These are phyloP conservation scores for Notothenia coriiceps DNA, from an alignment of 2,113 vertebrate genomes.

Conservation along the genomic window DNA sequence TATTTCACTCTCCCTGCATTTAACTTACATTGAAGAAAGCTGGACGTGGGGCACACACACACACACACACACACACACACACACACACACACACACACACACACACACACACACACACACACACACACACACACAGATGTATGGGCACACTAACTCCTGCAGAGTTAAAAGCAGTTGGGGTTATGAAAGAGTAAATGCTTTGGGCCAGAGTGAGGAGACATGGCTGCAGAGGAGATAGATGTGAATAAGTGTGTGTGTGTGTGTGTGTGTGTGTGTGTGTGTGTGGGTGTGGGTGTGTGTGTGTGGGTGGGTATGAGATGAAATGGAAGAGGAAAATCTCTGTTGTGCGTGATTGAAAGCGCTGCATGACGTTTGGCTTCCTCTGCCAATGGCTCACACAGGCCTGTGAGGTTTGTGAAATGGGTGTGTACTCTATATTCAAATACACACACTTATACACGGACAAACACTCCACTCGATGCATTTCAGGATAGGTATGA, in stretches of 20 bases:
- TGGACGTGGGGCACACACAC: background rate
- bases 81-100: background rate
- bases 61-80: background rate
- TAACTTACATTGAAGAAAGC: slow-evolving; percentile 14
- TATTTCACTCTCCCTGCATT: slow-evolving; percentile 33
- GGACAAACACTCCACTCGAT: background rate
- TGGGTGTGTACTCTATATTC: slow-evolving; percentile 21
- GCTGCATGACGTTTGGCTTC: slow-evolving; percentile 39
- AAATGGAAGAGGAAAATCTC: slow-evolving; percentile 55
- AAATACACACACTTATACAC: slow-evolving; percentile 11
- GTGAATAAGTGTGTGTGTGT: background rate
- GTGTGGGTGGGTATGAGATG: slow-evolving; percentile 19
- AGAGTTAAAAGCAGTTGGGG: slow-evolving; percentile 52
- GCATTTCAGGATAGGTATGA: slow-evolving; percentile 3
- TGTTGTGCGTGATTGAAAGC: slow-evolving; percentile 54
- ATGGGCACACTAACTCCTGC: slow-evolving; percentile 22
- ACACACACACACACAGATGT: slow-evolving; percentile 15
- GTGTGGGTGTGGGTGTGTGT: slow-evolving; percentile 8
- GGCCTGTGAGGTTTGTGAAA: slow-evolving; percentile 49
- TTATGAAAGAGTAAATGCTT: slow-evolving; percentile 59
- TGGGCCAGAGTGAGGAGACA: slow-evolving; percentile 38
- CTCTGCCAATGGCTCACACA: slow-evolving; percentile 37
- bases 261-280: background rate
- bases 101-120: too few relatives aligned
- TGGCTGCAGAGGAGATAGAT: slow-evolving; percentile 23